Base-by-base conservation (phyloP, 2,113 vertebrate species). In the Heterotis niloticus region DNA sequence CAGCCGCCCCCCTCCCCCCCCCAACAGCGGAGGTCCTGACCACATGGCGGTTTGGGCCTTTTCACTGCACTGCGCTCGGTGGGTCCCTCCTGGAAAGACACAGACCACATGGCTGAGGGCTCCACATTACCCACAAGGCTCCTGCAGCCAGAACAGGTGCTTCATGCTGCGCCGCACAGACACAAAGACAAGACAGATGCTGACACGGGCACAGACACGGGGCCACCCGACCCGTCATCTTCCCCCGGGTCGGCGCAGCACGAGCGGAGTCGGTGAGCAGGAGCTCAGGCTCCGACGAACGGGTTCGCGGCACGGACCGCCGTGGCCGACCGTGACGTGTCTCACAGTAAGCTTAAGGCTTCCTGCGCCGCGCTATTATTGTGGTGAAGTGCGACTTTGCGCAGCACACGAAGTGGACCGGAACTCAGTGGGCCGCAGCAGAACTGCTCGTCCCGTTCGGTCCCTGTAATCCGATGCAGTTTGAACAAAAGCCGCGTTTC, bases 81-180 rank as follows among this genome's bases (percentile, higher is more conserved):
- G 82, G 85, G 82, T 80, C 64, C 78, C 76, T 72, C 83, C 88
- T 81, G 80, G 69, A 62, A 80, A 85, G 85, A 89, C 81, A 82
- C 82, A 81, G 82, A 85, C 87, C 87, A 83, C 89, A 91, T 90
- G 88, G 87, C 82, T 83, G 76, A 54, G 75, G 79, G n/a, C n/a
- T n/a, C n/a, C n/a, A n/a, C n/a, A 81, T 85, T 87, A 84, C 66
- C 5, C 74, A 79, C 84, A 84, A 86, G 81, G 79, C 87, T 90
- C 88, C 90, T 90, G 93, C 91, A 91, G 85, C 57, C 76, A 51
- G 85, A 87, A 78, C 86, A 88, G 86, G 87, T 90, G 87, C 80
- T 83, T 81, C 64, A 65, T 85, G 87, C 83, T 84, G 70, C 83
- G n/a, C n/a, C n/a, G n/a, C n/a, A n/a, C n/a, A n/a, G n/a, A n/a